Conservation (phyloP, 2,888 invertebrate species). For the Enoplolaimus lenunculus region DNA sequence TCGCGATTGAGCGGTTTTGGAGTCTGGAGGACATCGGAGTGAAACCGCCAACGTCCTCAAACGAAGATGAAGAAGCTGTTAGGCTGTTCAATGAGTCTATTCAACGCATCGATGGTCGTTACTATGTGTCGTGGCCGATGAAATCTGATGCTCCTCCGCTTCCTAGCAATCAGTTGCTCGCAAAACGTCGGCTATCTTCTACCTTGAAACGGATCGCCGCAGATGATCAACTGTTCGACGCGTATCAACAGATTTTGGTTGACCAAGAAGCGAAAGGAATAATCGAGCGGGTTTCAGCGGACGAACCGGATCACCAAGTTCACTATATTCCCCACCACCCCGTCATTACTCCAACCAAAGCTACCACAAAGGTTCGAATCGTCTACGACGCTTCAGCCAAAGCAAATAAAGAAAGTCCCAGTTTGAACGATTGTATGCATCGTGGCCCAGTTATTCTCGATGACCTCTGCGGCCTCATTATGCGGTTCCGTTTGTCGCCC, state of each 20-base stretch:
- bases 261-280: conserved; percentile 20
- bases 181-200: conserved; percentile 3
- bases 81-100: neutral
- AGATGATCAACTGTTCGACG: conserved; percentile 9
- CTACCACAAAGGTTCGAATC: conserved; percentile 26
- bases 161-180: neutral
- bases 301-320: neutral
- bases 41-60: neutral
- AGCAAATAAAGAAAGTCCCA: conserved; percentile 18
- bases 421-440: conserved; percentile 27
- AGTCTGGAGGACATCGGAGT: neutral
- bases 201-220: neutral
- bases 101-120: neutral
- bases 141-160: neutral
- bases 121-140: neutral
- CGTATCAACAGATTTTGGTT: conserved; percentile 19
- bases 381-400: conserved; percentile 29
- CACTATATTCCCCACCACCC: conserved; percentile 27
- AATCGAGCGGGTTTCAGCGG: conserved; percentile 19
- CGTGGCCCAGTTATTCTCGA: conserved; percentile 24
- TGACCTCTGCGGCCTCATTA: conserved; percentile 22
- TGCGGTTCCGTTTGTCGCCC: conserved; percentile 24
- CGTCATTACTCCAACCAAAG: conserved; percentile 24
- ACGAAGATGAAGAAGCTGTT: neutral
- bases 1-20: neutral